Evolutionary conservation across 2,113 vertebrate species (phyloP), one percentile per base, ranked within the genome.

Genomic region (Calypte anna): DNA sequence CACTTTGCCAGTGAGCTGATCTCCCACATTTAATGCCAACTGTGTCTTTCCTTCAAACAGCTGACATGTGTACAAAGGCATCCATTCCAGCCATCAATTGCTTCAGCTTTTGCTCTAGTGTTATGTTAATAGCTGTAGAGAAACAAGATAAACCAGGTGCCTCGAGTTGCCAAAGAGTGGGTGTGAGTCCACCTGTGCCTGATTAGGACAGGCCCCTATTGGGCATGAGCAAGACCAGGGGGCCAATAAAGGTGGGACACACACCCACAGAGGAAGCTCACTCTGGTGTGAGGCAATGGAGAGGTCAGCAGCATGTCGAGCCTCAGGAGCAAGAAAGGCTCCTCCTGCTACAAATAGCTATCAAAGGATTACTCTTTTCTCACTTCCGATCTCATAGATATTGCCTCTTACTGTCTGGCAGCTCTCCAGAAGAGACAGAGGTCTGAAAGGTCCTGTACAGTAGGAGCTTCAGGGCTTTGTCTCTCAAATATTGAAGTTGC

Each of bases 31-130:
- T 57, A 62, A 75, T 95, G 95, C 94, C 96, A 96, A 18, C 91
- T 92, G 59, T 20, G 53, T 82, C 83, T 96, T 95, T 82, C 92
- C 77, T 92, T 95, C 69, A 91, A 93, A 93, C 93, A 96, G 94
- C 94, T 97, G 96, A 94, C 93, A 95, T 93, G 94, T 97, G 95
- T 95, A 88, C 94, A 96, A 89, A 94, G 66, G 74, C 94, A 97
- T 93, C 93, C 66, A 94, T 96, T 90, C 86, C 88, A 95, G 91
- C 94, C 89, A 85, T 86, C 78, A 67, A 64, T 75, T 75, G 82
- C 67, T 92, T 89, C 91, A 94, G 91, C 91, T 94, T 86, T 91
- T 94, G 64, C 69, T 95, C 81, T 91, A 67, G 72, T 94, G 86
- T 94, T 85, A 83, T 7, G 0, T 58, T 91, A 84, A 74, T 58